phyloP scores from a whole-genome alignment of 2,888 invertebrate genomes.

The Netelia melanura region DNA sequence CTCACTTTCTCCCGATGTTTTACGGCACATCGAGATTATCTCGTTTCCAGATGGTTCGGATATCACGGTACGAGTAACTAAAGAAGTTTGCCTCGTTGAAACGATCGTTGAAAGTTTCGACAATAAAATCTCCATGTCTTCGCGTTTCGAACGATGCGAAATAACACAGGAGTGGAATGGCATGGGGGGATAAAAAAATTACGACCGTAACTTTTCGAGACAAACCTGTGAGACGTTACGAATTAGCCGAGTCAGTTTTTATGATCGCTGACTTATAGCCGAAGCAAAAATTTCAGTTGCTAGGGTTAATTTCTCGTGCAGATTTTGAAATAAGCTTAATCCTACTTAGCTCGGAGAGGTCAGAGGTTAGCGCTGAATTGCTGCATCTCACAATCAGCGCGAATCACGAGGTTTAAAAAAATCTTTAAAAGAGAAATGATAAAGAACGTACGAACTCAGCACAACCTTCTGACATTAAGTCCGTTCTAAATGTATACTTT shows the following conservation, averaged over 20 bases:
- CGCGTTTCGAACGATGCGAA: neutral
- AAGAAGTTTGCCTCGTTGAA: constrained; percentile 21
- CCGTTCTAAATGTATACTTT: neutral
- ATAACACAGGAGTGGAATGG: neutral
- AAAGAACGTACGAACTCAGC: neutral
- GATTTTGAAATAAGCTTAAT: no score
- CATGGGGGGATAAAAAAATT: neutral
- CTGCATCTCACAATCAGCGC: no score
- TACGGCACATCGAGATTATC: neutral
- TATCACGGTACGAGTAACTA: neutral
- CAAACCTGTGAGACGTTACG: neutral
- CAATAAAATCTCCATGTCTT: neutral
- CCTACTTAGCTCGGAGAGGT: no score
- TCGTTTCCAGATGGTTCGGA: constrained; percentile 5
- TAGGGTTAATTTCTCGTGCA: no score
- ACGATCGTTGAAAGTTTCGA: constrained; percentile 1
- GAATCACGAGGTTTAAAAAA: no score
- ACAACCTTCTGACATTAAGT: constrained; percentile 13
- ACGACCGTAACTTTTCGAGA: neutral
- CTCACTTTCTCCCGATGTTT: constrained; percentile 19
- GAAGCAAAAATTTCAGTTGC: neutral
- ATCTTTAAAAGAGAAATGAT: neutral
- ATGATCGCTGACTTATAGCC: neutral
- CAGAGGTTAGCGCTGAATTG: no score
- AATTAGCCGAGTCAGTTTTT: neutral